Conservation (phyloP, 2,113 vertebrate species). For the Uria aalge region DNA sequence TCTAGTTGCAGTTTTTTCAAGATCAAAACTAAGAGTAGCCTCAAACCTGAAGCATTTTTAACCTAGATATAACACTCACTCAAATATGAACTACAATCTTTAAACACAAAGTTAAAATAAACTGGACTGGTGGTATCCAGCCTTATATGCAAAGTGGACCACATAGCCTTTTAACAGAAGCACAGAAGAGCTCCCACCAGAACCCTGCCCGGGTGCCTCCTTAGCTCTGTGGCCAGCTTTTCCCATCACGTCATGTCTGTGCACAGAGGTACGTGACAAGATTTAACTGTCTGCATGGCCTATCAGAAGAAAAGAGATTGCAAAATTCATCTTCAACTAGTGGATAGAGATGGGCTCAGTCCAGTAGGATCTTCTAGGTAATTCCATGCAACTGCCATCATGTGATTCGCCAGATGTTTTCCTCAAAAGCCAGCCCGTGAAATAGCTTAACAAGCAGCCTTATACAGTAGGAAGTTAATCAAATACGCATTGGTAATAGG, state of each 20-base stretch:
- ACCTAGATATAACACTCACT: background rate
- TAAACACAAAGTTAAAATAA: background rate
- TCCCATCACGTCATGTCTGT: rapidly evolving
- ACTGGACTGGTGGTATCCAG: background rate
- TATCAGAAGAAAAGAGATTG: background rate
- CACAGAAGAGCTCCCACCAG: background rate
- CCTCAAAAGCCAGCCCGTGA: background rate
- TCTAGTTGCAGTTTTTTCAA: background rate
- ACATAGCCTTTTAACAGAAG: background rate
- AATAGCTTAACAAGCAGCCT: background rate
- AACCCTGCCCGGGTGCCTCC: background rate
- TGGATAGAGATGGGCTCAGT: background rate
- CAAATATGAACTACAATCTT: background rate
- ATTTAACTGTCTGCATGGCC: background rate
- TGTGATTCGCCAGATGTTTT: background rate
- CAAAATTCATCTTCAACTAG: background rate
- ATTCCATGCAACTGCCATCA: background rate
- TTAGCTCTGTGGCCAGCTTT: background rate
- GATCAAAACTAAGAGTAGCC: background rate
- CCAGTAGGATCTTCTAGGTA: background rate
- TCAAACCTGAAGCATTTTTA: background rate
- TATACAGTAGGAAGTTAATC: background rate
- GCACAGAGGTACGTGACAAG: background rate
- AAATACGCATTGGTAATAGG: background rate
- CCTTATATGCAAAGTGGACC: background rate